Evolutionary conservation across 2,888 invertebrate species (phyloP).

Genomic region (Philereme vetulata): DNA sequence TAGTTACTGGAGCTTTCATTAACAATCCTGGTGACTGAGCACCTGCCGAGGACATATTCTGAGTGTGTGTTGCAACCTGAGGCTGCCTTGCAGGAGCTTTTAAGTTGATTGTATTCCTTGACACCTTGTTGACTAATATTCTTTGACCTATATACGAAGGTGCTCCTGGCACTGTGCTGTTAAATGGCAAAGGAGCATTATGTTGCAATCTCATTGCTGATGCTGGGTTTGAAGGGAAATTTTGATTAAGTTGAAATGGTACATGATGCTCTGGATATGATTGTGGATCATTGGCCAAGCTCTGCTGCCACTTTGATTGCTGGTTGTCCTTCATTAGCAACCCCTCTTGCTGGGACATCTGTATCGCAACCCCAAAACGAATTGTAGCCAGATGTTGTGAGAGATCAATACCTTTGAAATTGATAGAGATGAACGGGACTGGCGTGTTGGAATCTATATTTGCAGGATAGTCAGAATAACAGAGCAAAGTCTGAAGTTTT

Average conservation of each 20-base stretch:
- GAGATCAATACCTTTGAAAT: slow-evolving; percentile 77
- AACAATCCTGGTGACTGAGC: slow-evolving; percentile 14
- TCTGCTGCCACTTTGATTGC: slow-evolving; percentile 62
- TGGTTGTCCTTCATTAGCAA: slow-evolving; percentile 51
- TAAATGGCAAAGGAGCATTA: slow-evolving; percentile 62
- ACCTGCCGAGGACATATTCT: not conserved
- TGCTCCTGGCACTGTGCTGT: slow-evolving; percentile 56
- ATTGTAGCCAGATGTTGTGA: slow-evolving; percentile 71
- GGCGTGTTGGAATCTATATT: slow-evolving; percentile 66
- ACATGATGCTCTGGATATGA: slow-evolving; percentile 71
- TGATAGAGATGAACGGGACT: slow-evolving; percentile 73
- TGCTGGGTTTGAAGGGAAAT: slow-evolving; percentile 74
- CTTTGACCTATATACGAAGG: slow-evolving; percentile 67
- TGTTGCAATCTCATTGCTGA: slow-evolving; percentile 73
- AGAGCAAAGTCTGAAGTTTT: slow-evolving; percentile 70
- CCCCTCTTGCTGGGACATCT: slow-evolving; percentile 77
- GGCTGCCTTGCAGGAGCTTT: slow-evolving; percentile 67
- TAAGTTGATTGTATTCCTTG: slow-evolving; percentile 65
- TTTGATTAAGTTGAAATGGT: slow-evolving; percentile 72
- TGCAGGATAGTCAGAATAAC: slow-evolving; percentile 69
- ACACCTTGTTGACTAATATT: slow-evolving; percentile 60
- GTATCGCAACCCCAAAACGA: slow-evolving; percentile 72
- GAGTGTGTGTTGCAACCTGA: slow-evolving; percentile 48
- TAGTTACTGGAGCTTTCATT: slow-evolving; percentile 36
- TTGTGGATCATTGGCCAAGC: slow-evolving; percentile 52